A percentile compares a stretch with the other conserved stretches of the same genome.
phyloP scores from a whole-genome alignment of 2,888 invertebrate genomes.

The Agrochola lychnidis region DNA sequence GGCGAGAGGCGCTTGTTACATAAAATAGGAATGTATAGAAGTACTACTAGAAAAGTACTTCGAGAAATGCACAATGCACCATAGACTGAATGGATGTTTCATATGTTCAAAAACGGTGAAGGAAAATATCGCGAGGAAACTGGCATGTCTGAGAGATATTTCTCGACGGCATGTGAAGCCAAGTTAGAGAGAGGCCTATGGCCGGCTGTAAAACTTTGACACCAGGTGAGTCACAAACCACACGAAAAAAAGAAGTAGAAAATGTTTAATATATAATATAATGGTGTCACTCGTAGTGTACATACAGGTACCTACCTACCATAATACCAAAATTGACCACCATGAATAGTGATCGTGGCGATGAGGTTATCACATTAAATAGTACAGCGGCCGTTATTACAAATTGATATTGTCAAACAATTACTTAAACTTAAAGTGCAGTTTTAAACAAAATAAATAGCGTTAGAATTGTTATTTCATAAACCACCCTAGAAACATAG shows the following conservation, averaged over 20 bases:
- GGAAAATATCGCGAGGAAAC: too few species aligned
- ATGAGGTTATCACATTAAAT: not conserved
- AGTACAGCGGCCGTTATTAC: not conserved
- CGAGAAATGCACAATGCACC: not conserved
- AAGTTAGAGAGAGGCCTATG: too few species aligned
- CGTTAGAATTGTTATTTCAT: not conserved
- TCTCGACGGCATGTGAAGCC: too few species aligned
- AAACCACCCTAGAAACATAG: too few species aligned
- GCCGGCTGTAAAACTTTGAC: too few species aligned
- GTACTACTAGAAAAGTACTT: not conserved
- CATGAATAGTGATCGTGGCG: not conserved
- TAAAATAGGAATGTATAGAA: constrained; percentile 31
- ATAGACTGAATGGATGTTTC: not conserved
- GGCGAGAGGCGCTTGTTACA: constrained; percentile 49
- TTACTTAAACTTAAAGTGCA: not conserved
- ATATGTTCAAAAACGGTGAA: too few species aligned
- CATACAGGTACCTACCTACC: not conserved
- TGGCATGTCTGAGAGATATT: too few species aligned
- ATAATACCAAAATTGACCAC: not conserved
- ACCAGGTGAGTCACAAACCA: too few species aligned
- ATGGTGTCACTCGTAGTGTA: too few species aligned
- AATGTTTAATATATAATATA: too few species aligned
- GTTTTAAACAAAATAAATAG: not conserved
- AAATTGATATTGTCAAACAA: not conserved
- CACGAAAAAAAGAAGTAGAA: too few species aligned